Percentiles rank a stretch among this genome's conserved stretches.
Conservation (phyloP, 2,888 invertebrate species). For the Parnassius orleans region DNA sequence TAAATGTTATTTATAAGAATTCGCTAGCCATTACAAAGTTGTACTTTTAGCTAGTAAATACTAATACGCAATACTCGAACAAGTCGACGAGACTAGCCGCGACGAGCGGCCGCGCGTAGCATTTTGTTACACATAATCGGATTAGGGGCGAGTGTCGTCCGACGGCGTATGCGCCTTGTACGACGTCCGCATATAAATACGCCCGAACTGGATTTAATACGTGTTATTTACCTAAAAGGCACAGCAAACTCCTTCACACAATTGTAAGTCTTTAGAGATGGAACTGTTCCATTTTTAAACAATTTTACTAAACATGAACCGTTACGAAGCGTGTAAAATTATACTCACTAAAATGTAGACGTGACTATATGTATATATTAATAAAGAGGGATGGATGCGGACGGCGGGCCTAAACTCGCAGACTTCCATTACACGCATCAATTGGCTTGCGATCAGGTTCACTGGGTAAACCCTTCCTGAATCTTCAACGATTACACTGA, state of each 20-base stretch:
- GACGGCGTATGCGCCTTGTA: conserved; percentile 58
- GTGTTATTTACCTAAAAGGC: conserved; percentile 32
- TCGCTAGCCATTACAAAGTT: too few species aligned
- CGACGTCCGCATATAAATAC: conserved; percentile 62
- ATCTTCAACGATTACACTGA: conserved; percentile 54
- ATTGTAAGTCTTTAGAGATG: conserved; percentile 11
- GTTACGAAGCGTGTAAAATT: conserved; percentile 24
- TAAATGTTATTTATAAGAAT: too few species aligned
- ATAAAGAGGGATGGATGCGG: conserved; percentile 40
- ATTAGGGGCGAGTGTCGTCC: conserved; percentile 67
- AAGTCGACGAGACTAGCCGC: conserved; percentile 31
- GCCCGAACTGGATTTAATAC: conserved; percentile 50
- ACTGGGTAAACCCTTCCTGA: conserved; percentile 56
- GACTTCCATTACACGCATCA: conserved; percentile 74
- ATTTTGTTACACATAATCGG: conserved; percentile 77
- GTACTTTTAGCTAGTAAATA: too few species aligned
- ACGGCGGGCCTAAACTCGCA: conserved; percentile 51
- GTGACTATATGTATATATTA: conserved; percentile 47
- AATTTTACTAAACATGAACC: conserved; percentile 3
- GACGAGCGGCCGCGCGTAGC: conserved; percentile 57
- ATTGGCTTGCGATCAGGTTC: conserved; percentile 62
- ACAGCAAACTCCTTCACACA: conserved; percentile 10
- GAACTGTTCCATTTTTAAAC: conserved; percentile 6
- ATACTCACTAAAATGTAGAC: conserved; percentile 36
- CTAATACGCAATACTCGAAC: conserved; percentile 20